Evolutionary conservation across 30 jellyfish, hydroid and myxozoan species (phyloP), one percentile per base, ranked within the genome.

Genomic region (Rhopilema esculentum): DNA sequence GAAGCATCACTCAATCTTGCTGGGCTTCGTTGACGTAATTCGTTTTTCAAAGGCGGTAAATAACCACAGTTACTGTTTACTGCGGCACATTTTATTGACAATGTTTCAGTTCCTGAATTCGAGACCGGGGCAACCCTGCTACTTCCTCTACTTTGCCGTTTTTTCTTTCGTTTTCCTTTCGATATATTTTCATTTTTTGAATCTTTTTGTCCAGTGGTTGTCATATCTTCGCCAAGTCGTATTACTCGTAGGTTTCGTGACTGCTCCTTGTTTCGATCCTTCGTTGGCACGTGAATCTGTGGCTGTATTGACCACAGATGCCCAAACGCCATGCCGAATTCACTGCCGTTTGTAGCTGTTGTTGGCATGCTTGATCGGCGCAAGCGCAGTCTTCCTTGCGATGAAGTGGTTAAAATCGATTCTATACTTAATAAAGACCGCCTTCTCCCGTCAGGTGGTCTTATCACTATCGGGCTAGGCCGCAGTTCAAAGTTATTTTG

Each of bases 311-410:
- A 63, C 87, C 90, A 81, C 85, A 89, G 72, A 27, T 89, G 97
- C 20, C 97, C 97, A 31, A 89, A 89, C n/a, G 97, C 97, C 88
- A 73, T 61, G 19, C 89, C 87, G 77, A 66, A 80, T 49, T 89
- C 97, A 83, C 92, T 81, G n/a, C 89, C 92, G 49, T 88, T 80
- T 12, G 89, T 64, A 27, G 73, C 83, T n/a, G 97, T 79, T 17
- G 65, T 63, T 85, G 65, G 92, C 80, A 52, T 17, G 31, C 89
- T 89, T 24, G 78, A 88, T 31, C 97, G 83, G 22, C 92, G 32
- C 29, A 79, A 48, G 18, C 71, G 53, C 72, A 72, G 48, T 50
- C 50, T 72, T 8, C 92, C 97, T 49, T 57, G 85, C 33, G 83
- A 64, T 16, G 97, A 89, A 49, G 97, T 74, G 17, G 97, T 89